These are phyloP conservation scores for Cosmia pyralina DNA, from an alignment of 2,888 invertebrate genomes.

Conservation along the genomic window DNA sequence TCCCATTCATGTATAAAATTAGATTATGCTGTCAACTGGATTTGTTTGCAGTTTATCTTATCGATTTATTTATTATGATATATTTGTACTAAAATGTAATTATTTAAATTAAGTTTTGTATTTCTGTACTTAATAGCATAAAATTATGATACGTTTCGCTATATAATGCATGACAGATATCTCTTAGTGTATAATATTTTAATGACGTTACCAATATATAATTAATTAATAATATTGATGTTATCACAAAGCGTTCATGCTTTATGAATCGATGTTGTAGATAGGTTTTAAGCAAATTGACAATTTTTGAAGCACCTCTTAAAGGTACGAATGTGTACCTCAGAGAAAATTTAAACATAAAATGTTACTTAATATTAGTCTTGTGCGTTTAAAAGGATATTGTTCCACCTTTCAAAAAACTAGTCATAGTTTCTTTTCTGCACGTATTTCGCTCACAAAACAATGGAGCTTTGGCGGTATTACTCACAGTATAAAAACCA, in stretches of 20 bases:
- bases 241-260: slow-evolving; percentile 22
- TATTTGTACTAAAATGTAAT: slow-evolving; percentile 13
- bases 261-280: slow-evolving; percentile 36
- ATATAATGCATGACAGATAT: slow-evolving; percentile 27
- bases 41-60: slow-evolving; percentile 18
- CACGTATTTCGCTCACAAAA: slow-evolving; percentile 4
- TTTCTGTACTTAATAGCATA: slow-evolving; percentile 50
- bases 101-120: slow-evolving; percentile 29
- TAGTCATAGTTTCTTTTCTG: slow-evolving; percentile 32
- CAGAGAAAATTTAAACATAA: not conserved
- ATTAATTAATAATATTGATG: slow-evolving; percentile 19
- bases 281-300: slow-evolving; percentile 27
- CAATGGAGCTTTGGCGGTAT: not conserved
- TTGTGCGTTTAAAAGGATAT: slow-evolving; percentile 13
- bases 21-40: slow-evolving; percentile 9
- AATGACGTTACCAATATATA: slow-evolving; percentile 43
- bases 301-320: not conserved
- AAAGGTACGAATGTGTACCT: slow-evolving; percentile 8
- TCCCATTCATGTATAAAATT: not conserved
- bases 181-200: slow-evolving; percentile 24
- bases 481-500: slow-evolving; percentile 15
- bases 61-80: slow-evolving; percentile 5
- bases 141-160: slow-evolving; percentile 23
- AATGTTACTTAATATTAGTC: not conserved
- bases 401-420: slow-evolving; percentile 22